Evolutionary conservation across 2,113 vertebrate species (phyloP), one percentile per base, ranked within the genome.

Genomic region (Dolichallabes microphthalmus): DNA sequence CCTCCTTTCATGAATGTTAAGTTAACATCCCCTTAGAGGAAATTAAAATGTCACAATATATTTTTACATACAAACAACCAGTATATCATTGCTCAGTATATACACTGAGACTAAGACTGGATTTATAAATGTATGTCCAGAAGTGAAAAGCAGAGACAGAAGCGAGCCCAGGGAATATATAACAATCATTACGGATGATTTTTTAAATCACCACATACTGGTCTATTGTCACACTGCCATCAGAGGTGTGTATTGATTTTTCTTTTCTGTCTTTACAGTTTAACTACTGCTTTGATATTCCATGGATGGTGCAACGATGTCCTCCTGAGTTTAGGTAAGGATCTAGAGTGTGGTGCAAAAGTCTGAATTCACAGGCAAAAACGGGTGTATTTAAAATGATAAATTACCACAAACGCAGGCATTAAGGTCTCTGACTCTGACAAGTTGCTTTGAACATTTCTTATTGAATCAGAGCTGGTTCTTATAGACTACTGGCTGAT

Each of bases 221-320:
- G 11, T 13, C n/a, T 27, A 69, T 19, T 35, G 6, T 69, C 64
- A 35, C 9, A 22, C 9, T 1, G 15, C 53, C 53, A 32, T 58
- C 27, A 30, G 27, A 79, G 30, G 52, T 52, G 25, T 32, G 25
- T 32, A 61, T 58, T 58, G 17, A 69, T 32, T 30, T 45, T 82
- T 71, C 12, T 45, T 15, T 60, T 15, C 15, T 87, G 14, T 89
- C 22, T 86, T 82, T 61, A 45, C 83, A 99, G 98, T 99, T 99
- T 92, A 99, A 99, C 93, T 99, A 99, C 93, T 99, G 98, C 90
- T 96, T 99, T 88, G 97, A 99, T 25, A 94, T 99, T 82, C 90
- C 91, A 64, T 99, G 98, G 98, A 96, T 99, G 87, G 89, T 99
- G 9, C 90, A 92, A 82, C 98, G 99, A 87, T 99, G 97, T 85